phyloP scores from a whole-genome alignment of 2,888 invertebrate genomes.

The Drosophila prostipennis region DNA sequence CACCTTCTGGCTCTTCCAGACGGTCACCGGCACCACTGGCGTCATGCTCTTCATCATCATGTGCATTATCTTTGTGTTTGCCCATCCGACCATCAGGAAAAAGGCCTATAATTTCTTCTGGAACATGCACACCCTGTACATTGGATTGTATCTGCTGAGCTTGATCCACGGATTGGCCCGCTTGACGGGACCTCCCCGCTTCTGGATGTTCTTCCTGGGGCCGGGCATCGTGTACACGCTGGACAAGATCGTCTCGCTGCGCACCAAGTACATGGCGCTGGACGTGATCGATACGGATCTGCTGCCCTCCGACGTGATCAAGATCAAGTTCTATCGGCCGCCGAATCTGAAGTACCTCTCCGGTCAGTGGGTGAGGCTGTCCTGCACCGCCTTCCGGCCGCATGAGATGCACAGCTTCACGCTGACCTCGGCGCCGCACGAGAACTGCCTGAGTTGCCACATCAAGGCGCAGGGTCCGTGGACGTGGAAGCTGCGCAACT shows the following conservation, averaged over 20 bases:
- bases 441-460: slow-evolving; percentile 96
- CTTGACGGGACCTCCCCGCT: slow-evolving; percentile 94
- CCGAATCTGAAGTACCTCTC: slow-evolving; percentile 97
- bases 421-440: slow-evolving; percentile 97
- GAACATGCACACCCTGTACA: slow-evolving; percentile 95
- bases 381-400: slow-evolving; percentile 94
- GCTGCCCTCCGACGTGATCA: slow-evolving; percentile 96
- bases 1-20: slow-evolving; percentile 97
- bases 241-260: slow-evolving; percentile 96
- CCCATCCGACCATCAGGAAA: slow-evolving; percentile 95
- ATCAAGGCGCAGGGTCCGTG: slow-evolving; percentile 96
- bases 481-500: slow-evolving; percentile 98
- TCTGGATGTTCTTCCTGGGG: slow-evolving; percentile 97
- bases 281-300: slow-evolving; percentile 97
- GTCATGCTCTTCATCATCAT: slow-evolving; percentile 94
- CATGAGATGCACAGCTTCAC: slow-evolving; percentile 98
- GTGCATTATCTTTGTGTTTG: slow-evolving; percentile 98
- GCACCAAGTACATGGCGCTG: slow-evolving; percentile 95
- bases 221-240: slow-evolving; percentile 95
- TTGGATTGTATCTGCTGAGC: slow-evolving; percentile 93
- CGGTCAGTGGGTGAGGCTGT: slow-evolving; percentile 97
- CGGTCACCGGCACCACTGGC: slow-evolving; percentile 95
- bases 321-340: slow-evolving; percentile 97
- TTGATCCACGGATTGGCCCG: slow-evolving; percentile 96
- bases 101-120: slow-evolving; percentile 98